Evolutionary conservation across 2,113 vertebrate genomes (phyloP).

Genomic region (Potamarius usumacintae): DNA sequence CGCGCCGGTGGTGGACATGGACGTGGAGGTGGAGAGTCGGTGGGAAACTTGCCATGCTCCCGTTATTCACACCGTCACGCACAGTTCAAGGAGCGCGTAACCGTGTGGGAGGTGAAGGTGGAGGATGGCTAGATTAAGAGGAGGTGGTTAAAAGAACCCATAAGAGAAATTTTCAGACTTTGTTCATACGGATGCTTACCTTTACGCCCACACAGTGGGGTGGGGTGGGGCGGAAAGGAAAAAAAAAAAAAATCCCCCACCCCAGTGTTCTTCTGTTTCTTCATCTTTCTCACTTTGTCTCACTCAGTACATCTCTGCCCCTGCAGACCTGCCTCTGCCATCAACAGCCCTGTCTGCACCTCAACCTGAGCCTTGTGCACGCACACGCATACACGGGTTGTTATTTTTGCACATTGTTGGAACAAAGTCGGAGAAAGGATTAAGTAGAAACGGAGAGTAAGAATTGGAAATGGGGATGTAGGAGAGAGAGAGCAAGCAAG

Average conservation of each 20-base stretch:
- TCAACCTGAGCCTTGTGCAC: constrained; percentile 41
- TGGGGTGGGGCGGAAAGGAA: neutral
- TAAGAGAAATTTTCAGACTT: constrained; percentile 7
- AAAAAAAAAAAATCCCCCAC: neutral
- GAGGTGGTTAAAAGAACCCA: constrained; percentile 42
- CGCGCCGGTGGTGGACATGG: constrained; percentile 27
- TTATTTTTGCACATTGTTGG: constrained; percentile 49
- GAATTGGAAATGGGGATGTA: constrained; percentile 1
- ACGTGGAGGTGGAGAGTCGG: constrained; percentile 54
- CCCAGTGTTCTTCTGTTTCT: neutral
- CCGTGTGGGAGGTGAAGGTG: constrained; percentile 30
- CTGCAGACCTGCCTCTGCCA: constrained; percentile 9
- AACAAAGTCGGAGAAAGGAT: constrained; percentile 33
- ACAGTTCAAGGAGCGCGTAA: neutral
- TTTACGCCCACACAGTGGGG: neutral
- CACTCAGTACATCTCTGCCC: neutral
- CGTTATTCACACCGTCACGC: constrained; percentile 51
- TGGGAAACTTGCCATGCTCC: constrained; percentile 57
- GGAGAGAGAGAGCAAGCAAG: constrained; percentile 25
- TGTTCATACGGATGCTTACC: neutral
- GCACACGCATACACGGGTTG: neutral
- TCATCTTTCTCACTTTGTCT: neutral
- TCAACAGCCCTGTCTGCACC: constrained; percentile 40
- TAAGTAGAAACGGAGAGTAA: constrained; percentile 32
- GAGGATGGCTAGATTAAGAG: constrained; percentile 16